Base-by-base conservation (phyloP, 2,888 invertebrate genomes). In the Argynnis bischoffii region DNA sequence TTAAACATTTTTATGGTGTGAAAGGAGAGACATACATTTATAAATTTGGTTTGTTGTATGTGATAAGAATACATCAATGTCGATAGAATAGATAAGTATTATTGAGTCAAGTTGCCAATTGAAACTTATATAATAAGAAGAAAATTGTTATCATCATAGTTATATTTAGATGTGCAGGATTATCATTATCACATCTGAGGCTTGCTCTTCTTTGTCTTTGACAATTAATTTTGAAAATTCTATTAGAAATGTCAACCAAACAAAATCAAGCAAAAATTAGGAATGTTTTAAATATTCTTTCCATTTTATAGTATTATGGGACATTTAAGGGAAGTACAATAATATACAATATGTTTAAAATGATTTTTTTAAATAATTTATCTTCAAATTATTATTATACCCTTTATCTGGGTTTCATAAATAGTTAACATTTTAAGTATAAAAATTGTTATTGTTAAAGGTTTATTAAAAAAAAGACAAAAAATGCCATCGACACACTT, bases 401-500 rank as follows among this genome's bases (percentile, higher is more conserved):
- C 0, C 26, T 26, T 4, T 26, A 26, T 4, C 26, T 26, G 4
- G 26, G 4, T 26, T 4, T 26, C 26, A 26, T 26, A 5, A 18
- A 18, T 18, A 18, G 18, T 18, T 18, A 18, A 18, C 2, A 6
- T 51, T 16, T 11, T 51, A 15, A 15, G 15, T 50, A 21, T 18
- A 3, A 51, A 50, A 51, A 16, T 0, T 14, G 15, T 16, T 51
- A 51, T 83, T 81, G 79, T 86, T 88, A 35, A 79, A 87, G 87
- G 74, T 79, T 74, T 71, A 73, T 72, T 66, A 56, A 65, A 72
- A 16, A 72, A 70, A 66, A 61, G 70, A 69, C 14, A 48, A 3
- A 85, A 69, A 69, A 97, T 97, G 96, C 96, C 96, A 86, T 96
- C 96, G 80, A 96, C 97, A 84, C 96, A 96, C 86, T 94, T 97